Evolutionary conservation across 2,888 invertebrate genomes (phyloP).

Genomic region (Hyposoter didymator): DNA sequence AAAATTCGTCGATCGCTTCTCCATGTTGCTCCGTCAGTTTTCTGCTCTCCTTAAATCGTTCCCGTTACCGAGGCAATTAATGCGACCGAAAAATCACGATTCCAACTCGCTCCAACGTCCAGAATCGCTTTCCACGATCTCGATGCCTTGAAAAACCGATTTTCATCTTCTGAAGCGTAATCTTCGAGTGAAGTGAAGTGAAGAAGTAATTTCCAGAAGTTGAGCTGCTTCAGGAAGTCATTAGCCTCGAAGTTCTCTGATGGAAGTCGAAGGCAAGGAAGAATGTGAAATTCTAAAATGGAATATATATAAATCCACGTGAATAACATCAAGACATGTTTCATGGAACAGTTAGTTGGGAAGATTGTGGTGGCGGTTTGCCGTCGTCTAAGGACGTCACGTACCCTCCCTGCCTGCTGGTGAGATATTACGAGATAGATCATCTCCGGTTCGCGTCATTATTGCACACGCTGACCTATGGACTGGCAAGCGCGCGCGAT

Average conservation of each 20-base stretch:
- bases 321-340: neutral
- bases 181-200: constrained; percentile 13
- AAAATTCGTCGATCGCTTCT: no score
- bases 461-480: constrained; percentile 78
- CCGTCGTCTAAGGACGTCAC: constrained; percentile 64
- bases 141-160: neutral
- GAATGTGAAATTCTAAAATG: constrained; percentile 36
- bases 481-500: constrained; percentile 75
- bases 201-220: constrained; percentile 9
- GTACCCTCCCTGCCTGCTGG: constrained; percentile 58
- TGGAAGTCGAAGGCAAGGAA: constrained; percentile 23
- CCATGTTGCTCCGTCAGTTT: neutral
- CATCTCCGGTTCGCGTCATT: constrained; percentile 78
- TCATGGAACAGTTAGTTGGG: constrained; percentile 10
- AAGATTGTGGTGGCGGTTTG: constrained; percentile 56
- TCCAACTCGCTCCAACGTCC: neutral
- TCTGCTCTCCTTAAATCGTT: neutral
- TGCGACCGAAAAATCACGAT: neutral
- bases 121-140: neutral
- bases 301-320: neutral
- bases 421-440: constrained; percentile 79
- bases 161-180: constrained; percentile 6
- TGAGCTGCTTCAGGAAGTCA: constrained; percentile 48
- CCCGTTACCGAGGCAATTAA: neutral
- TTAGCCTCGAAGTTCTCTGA: constrained; percentile 8